Evolutionary conservation across 1,140 invertebrate species (phyloP).

Genomic region (Leptinotarsa lineolata): DNA sequence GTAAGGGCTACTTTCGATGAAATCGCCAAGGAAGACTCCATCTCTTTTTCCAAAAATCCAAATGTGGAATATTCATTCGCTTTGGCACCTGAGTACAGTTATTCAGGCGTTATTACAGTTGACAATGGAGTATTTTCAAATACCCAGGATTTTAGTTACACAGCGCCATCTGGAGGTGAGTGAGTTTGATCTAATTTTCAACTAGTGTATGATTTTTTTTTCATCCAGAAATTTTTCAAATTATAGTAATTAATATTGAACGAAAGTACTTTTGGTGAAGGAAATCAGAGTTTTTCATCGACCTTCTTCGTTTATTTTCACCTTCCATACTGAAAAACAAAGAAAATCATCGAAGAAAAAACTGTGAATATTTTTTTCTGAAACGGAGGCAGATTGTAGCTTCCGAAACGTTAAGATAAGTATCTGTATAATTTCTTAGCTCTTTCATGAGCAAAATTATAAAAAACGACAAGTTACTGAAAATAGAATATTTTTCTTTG

Average conservation of each 20-base stretch:
- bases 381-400: too few relatives aligned
- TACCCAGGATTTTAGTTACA: constrained; percentile 19
- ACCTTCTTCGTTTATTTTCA: too few relatives aligned
- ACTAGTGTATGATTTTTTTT: too few relatives aligned
- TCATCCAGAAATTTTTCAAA: too few relatives aligned
- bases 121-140: constrained; percentile 25
- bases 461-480: too few relatives aligned
- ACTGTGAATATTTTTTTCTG: too few relatives aligned
- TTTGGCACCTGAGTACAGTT: constrained; percentile 39
- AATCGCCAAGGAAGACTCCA: neutral
- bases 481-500: neutral
- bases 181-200: neutral
- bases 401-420: neutral
- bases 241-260: too few relatives aligned
- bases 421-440: neutral
- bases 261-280: too few relatives aligned
- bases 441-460: too few relatives aligned
- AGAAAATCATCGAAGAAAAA: too few relatives aligned
- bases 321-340: too few relatives aligned
- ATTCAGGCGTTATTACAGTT: constrained; percentile 29
- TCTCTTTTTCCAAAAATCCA: neutral
- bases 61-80: neutral
- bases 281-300: too few relatives aligned
- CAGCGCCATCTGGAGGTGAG: constrained; percentile 42
- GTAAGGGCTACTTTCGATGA: constrained; percentile 16